These are phyloP conservation scores for Gopherus evgoodei DNA, from an alignment of 2,113 vertebrate genomes.

Conservation along the genomic window DNA sequence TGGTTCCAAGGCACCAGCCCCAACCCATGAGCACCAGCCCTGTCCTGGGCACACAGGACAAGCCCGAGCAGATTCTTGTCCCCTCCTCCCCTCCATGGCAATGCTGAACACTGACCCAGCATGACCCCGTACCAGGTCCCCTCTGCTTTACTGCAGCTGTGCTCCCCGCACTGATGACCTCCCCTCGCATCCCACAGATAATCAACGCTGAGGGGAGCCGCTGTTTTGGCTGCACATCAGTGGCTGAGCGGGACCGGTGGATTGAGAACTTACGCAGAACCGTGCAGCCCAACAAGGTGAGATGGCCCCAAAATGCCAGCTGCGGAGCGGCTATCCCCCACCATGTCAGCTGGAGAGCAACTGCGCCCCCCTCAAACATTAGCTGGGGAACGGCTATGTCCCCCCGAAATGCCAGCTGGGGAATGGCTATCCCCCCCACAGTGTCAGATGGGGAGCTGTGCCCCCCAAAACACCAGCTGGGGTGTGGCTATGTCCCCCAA, in stretches of 20 bases:
- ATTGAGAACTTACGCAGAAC: conserved; percentile 90
- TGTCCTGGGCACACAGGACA: no score
- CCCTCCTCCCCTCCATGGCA: no score
- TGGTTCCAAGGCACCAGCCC: no score
- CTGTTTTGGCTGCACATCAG: conserved; percentile 90
- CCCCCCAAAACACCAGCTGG: no score
- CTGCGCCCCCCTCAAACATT: no score
- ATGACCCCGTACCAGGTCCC: neutral
- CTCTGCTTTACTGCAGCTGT: neutral
- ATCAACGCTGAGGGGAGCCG: conserved; percentile 86
- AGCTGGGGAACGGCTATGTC: no score
- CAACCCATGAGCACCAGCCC: neutral
- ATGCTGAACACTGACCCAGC: neutral
- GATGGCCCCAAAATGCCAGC: neutral
- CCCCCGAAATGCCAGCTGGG: no score
- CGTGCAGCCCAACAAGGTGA: conserved; percentile 91
- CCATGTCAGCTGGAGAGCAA: neutral
- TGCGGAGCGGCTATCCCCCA: neutral
- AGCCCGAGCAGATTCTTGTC: no score
- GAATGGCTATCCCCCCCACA: no score
- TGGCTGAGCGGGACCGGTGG: conserved; percentile 93
- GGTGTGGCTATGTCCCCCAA: no score
- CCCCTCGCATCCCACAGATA: conserved; percentile 73
- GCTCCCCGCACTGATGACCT: neutral
- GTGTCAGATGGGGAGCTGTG: no score